Evolutionary conservation across 2,888 invertebrate species (phyloP), one percentile per base, ranked within the genome.

Genomic region (Nasonia oneida): DNA sequence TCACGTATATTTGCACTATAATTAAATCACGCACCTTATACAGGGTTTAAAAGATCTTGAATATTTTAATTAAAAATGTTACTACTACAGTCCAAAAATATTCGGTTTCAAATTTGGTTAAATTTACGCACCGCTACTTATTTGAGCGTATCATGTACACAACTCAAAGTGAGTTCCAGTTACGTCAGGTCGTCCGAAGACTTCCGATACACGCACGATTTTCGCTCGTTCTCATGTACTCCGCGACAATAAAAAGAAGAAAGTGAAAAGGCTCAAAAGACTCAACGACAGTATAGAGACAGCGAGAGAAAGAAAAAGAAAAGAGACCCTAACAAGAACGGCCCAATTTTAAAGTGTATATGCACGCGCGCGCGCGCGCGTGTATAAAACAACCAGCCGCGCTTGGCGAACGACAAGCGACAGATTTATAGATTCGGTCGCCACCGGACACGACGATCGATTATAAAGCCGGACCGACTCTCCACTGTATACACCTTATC

Each of bases 391-490:
- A 18, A 50, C 39, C 23, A 47, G 5, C 29, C 29, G 37, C 29
- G 37, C 29, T 10, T 5, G 23, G 64, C 64, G 12, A 64, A 33
- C 67, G 33, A 61, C 57, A 39, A 14, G 64, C 47, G 71, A 71
- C 80, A 71, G 80, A 80, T 71, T 80, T 80, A 81, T 81, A 74
- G 47, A 74, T 81, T 61, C 42, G 39, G 10, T 42, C 39, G 71
- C 39, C 33, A 67, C 14, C 12, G 67, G 14, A 29, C 57, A 15
- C 42, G 15, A 37, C 70, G 71, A 80, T 53, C 33, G 80, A 71
- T 80, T 80, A 71, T 80, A 53, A 80, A 64, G 39, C n/a, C 64
- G 29, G 23, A n/a, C 39, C 50, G 33, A 75, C 23, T 57, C 39
- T 64, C 23, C 23, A n/a, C 57, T 6, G 14, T 29, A 64, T 23